Conservation (phyloP, 2,797 vertebrate genomes). For the Acrossocheilus wenchowensis region DNA sequence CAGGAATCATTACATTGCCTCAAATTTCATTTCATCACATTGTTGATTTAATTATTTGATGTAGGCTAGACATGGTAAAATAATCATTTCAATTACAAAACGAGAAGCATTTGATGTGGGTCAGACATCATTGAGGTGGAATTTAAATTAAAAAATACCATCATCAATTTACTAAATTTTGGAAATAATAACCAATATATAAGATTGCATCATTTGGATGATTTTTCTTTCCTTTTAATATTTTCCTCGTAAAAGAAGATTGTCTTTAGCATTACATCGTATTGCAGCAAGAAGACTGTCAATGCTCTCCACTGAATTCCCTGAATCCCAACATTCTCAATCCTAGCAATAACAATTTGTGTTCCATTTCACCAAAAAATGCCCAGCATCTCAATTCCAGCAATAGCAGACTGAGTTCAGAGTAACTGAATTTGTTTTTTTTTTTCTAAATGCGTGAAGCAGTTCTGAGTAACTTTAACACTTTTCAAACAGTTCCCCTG, state of each 20-base stretch:
- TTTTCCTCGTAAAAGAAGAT: background rate
- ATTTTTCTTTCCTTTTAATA: background rate
- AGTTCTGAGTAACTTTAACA: slow-evolving; percentile 2
- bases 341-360: background rate
- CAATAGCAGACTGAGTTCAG: background rate
- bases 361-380: background rate
- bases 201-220: slow-evolving; percentile 18
- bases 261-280: background rate
- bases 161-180: slow-evolving; percentile 3
- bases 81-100: slow-evolving; percentile 21
- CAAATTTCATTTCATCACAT: slow-evolving; percentile 47
- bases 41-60: slow-evolving; percentile 60
- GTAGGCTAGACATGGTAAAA: slow-evolving; percentile 14
- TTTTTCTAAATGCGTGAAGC: background rate
- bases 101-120: background rate
- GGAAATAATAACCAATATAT: background rate
- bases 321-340: background rate
- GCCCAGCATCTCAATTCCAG: background rate
- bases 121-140: background rate
- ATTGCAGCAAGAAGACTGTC: background rate
- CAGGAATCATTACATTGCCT: slow-evolving; percentile 48
- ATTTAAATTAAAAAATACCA: background rate
- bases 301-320: background rate
- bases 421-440: background rate
- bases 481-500: slow-evolving; percentile 1